phyloP scores from a whole-genome alignment of 2,797 vertebrate species.

The Cirrhinus molitorella region DNA sequence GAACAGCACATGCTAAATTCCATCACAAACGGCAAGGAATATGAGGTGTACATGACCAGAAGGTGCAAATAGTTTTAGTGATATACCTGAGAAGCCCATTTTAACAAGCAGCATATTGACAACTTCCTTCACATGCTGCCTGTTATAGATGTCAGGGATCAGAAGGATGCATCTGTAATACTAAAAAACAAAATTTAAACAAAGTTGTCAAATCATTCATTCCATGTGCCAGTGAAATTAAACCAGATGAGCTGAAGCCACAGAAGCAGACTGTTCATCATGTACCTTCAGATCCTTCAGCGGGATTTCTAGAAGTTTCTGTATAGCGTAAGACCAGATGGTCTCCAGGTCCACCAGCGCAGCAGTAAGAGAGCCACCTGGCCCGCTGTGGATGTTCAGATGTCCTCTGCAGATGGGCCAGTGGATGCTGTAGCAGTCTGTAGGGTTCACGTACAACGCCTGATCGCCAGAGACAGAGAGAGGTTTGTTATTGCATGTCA shows the following conservation, averaged over 20 bases:
- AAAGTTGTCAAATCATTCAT: neutral
- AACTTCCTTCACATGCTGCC: constrained; percentile 93
- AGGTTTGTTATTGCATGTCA: neutral
- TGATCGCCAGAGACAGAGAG: constrained; percentile 60
- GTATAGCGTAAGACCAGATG: constrained; percentile 93
- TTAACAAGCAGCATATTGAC: constrained; percentile 94
- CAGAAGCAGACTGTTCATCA: neutral
- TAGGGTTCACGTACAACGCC: constrained; percentile 91
- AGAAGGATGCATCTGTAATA: constrained; percentile 98
- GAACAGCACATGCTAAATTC: no score
- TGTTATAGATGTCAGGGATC: constrained; percentile 96
- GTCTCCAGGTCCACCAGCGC: constrained; percentile 91
- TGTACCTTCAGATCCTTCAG: constrained; percentile 96
- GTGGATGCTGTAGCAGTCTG: constrained; percentile 91
- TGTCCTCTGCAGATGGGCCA: constrained; percentile 93
- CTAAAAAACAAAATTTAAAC: constrained; percentile 70
- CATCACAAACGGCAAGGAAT: neutral
- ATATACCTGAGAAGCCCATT: constrained; percentile 95
- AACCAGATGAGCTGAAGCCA: neutral
- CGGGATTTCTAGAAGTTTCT: constrained; percentile 94
- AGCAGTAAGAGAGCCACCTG: constrained; percentile 90
- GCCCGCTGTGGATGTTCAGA: constrained; percentile 88
- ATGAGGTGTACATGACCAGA: neutral
- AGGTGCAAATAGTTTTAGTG: neutral
- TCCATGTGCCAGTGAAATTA: neutral